Evolutionary conservation across 2,888 invertebrate species (phyloP), one percentile per base, ranked within the genome.

Genomic region (Cephalotes varians): DNA sequence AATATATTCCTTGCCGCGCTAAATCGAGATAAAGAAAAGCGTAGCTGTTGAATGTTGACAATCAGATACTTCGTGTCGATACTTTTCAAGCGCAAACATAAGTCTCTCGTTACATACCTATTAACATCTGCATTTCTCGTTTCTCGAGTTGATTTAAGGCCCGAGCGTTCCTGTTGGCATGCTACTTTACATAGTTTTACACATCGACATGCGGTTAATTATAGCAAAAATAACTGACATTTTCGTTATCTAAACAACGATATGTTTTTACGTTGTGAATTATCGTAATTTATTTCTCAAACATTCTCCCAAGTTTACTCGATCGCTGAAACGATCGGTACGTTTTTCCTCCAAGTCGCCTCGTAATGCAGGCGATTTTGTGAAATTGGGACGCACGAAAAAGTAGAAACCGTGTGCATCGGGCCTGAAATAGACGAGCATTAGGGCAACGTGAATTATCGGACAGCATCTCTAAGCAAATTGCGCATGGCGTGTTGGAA

Each of bases 381-480:
- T 86, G 56, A 88, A 86, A 82, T 73, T 72, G 60, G 81, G 71
- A 67, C 84, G 54, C 67, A 64, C 34, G 47, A 65, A 56, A 37
- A 64, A 60, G 10, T 69, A 83, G 76, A 83, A 83, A 82, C 62
- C 34, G 81, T 37, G 31, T 56, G 49, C 31, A 34, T 18, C 31
- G 15, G 21, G 54, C 65, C 83, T 86, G 56, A 87, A 85, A 77
- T 87, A 85, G 74, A 81, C 80, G 54, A 82, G 64, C 71, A 65
- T 58, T 51, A 51, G 56, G 7, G 40, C 9, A 71, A 28, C 44
- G 72, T 62, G 81, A 67, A 76, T 81, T 86, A 86, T 86, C 86
- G 37, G 85, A 40, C 76, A 64, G 69, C 21, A 77, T 77, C 77
- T 58, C 54, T 62, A 34, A 60, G 44, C 12, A 77, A 81, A 76